Base-by-base conservation (phyloP, 2,888 invertebrate species). In the Aquatica leii region DNA sequence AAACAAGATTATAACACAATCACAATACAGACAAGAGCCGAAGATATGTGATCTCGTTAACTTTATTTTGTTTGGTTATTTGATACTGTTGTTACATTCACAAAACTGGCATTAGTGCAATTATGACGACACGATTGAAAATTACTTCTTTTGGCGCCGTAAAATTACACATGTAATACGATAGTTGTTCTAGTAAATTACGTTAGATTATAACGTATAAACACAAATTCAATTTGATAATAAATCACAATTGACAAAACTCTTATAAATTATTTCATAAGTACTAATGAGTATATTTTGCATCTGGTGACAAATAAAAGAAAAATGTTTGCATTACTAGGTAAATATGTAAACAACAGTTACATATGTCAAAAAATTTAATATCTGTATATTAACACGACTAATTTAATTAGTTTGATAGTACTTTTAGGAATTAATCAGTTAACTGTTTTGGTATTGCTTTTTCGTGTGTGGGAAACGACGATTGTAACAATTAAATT, bases 1-100 rank as follows among this genome's bases (percentile, higher is more conserved):
- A 71, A 75, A 74, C 75, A 75, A 75, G 76, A 76, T 77, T 77
- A 76, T 75, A 76, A 74, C 70, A 73, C 73, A 76, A 75, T 75
- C 75, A 74, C 72, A 73, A 62, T 66, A 59, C 51, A 57, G 59
- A 62, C 56, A 63, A 51, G 50, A 59, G 54, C 51, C 35, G 63
- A 63, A 63, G 63, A 63, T 63, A 63, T 63, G 63, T 63, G 63
- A 63, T 63, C 63, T 59, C 63, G 54, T 63, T 63, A 63, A 63
- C 54, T 63, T 63, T 63, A 59, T 63, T 63, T 50, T 55, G 59
- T 49, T 54, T 58, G 40, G 63, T 48, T 59, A 63, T 54, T 63
- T 59, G 63, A 63, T 63, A 63, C 59, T 51, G 51, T 51, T 63
- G 59, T 43, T 34, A n/a, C 54, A 51, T 59, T 58, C n/a, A 21